These are phyloP conservation scores for Parnassius orleans DNA, from an alignment of 2,888 invertebrate genomes.

Conservation along the genomic window DNA sequence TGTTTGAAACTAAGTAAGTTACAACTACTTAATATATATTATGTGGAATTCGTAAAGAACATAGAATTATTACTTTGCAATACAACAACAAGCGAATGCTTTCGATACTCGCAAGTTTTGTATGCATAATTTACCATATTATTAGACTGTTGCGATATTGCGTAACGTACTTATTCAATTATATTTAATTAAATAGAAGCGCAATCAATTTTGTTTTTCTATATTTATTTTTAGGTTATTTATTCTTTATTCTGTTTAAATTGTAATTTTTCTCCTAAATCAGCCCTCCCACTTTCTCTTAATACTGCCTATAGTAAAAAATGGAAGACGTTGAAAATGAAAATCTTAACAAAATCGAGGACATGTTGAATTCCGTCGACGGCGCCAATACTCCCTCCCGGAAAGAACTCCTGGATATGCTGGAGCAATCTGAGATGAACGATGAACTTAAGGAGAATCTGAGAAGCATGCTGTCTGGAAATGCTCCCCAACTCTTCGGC, in stretches of 20 bases:
- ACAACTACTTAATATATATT: neutral
- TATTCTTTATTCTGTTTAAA: too few relatives aligned
- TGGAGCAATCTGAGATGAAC: slow-evolving; percentile 80
- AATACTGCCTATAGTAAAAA: slow-evolving; percentile 33
- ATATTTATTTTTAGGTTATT: too few relatives aligned
- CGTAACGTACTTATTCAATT: too few relatives aligned
- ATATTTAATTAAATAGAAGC: too few relatives aligned
- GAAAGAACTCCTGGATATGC: slow-evolving; percentile 79
- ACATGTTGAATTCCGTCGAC: slow-evolving; percentile 55
- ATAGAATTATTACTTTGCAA: too few relatives aligned
- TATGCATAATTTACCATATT: too few relatives aligned
- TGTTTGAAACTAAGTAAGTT: slow-evolving; percentile 15
- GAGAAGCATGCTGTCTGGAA: slow-evolving; percentile 71
- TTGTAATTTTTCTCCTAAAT: neutral
- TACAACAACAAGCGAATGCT: too few relatives aligned
- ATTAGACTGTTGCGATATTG: too few relatives aligned
- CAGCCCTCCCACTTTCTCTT: neutral
- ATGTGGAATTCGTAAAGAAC: too few relatives aligned
- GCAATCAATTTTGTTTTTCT: too few relatives aligned
- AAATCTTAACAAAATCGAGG: slow-evolving; percentile 44
- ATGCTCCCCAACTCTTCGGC: slow-evolving; percentile 62
- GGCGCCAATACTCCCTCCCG: slow-evolving; percentile 68
- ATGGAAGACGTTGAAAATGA: slow-evolving; percentile 40
- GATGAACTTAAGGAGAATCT: slow-evolving; percentile 83
- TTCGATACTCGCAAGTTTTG: too few relatives aligned